A percentile compares a stretch with the other conserved stretches of the same genome.
Evolutionary conservation across 2,888 invertebrate species (phyloP).

Genomic region (Dione vanillae): DNA sequence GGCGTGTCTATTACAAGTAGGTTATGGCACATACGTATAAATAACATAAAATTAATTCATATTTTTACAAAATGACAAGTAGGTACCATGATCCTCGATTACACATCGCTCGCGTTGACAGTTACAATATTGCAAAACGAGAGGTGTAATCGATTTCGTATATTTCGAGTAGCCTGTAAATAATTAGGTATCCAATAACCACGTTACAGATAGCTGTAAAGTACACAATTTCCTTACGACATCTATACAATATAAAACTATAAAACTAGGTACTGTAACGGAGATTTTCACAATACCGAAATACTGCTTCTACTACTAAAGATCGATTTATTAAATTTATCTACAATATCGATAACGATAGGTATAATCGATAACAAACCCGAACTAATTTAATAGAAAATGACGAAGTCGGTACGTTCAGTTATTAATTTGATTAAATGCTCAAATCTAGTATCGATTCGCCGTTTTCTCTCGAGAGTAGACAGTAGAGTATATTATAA

Average conservation of each 20-base stretch:
- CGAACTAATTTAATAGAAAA: constrained; percentile 65
- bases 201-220: constrained; percentile 49
- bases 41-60: constrained; percentile 65
- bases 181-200: constrained; percentile 49
- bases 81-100: constrained; percentile 55
- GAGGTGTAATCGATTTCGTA: constrained; percentile 43
- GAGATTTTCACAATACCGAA: constrained; percentile 70
- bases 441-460: constrained; percentile 59
- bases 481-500: constrained; percentile 68
- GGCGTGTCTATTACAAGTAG: constrained; percentile 60
- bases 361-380: constrained; percentile 58
- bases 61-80: constrained; percentile 61
- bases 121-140: constrained; percentile 45
- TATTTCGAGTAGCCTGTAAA: constrained; percentile 37
- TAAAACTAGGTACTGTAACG: constrained; percentile 74
- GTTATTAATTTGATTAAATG: constrained; percentile 64
- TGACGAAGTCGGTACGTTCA: constrained; percentile 61
- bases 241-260: constrained; percentile 74
- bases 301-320: constrained; percentile 78
- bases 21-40: constrained; percentile 78
- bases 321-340: constrained; percentile 67
- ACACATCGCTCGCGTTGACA: constrained; percentile 46
- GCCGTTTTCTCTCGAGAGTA: constrained; percentile 63
- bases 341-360: constrained; percentile 66
- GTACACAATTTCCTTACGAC: constrained; percentile 60